Evolutionary conservation across 1,140 invertebrate genomes (phyloP).

Genomic region (Dendroctonus ponderosae): DNA sequence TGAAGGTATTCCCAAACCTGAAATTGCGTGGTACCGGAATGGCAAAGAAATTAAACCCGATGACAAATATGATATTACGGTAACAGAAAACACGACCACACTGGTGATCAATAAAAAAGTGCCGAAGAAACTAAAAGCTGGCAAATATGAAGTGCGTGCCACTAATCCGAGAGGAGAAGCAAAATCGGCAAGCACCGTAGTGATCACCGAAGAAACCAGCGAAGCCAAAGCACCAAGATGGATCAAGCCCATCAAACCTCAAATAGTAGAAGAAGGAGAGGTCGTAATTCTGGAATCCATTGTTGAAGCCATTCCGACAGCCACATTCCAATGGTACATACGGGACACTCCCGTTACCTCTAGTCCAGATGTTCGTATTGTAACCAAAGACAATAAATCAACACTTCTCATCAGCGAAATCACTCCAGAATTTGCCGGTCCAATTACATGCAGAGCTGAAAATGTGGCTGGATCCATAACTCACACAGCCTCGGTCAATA

Average conservation of each 20-base stretch:
- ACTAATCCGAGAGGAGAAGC: conserved; percentile 74
- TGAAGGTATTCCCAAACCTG: conserved; percentile 67
- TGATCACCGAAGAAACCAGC: conserved; percentile 57
- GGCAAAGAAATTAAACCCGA: conserved; percentile 72
- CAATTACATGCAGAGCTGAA: conserved; percentile 85
- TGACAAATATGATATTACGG: conserved; percentile 64
- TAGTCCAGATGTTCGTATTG: conserved; percentile 66
- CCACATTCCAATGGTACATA: conserved; percentile 85
- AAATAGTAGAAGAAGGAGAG: conserved; percentile 70
- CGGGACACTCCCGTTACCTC: conserved; percentile 64
- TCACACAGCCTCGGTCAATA: conserved; percentile 72
- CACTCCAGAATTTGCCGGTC: conserved; percentile 67
- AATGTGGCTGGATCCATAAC: conserved; percentile 84
- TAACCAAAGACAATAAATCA: conserved; percentile 75
- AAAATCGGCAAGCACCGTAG: conserved; percentile 74
- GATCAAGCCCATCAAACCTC: conserved; percentile 67
- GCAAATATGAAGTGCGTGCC: conserved; percentile 81
- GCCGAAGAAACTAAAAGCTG: conserved; percentile 67
- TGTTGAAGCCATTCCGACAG: conserved; percentile 73
- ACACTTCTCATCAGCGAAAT: conserved; percentile 77
- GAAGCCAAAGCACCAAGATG: conserved; percentile 72
- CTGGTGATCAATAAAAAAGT: conserved; percentile 66
- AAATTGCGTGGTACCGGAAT: conserved; percentile 87
- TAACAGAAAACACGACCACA: conserved; percentile 65
- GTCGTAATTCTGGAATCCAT: conserved; percentile 75